Evolutionary conservation across 2,113 vertebrate species (phyloP), one percentile per base, ranked within the genome.

Genomic region (Leptocoma aspasia): DNA sequence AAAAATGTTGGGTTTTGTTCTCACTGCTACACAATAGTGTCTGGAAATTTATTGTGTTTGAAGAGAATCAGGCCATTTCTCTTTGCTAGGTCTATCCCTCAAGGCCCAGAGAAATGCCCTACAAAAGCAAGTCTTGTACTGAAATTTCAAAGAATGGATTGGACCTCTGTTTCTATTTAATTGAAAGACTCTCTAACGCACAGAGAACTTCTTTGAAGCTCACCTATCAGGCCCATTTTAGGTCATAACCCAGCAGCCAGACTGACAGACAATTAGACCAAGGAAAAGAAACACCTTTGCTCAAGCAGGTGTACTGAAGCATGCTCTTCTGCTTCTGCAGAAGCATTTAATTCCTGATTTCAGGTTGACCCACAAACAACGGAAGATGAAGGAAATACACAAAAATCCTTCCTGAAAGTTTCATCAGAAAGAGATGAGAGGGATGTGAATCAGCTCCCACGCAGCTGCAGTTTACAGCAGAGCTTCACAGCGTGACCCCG

Each of bases 381-480:
- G 2, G 53, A 63, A 83, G 45, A 49, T 37, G 63, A 66, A 77
- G 21, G 45, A 90, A 88, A 73, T 66, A 56, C 37, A 88, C 39
- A 4, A 3, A 65, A 39, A 59, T 63, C 5, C 1, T 61, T 71
- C 26, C 21, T 90, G 49, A 79, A 61, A 37, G 15, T 80, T 90
- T 96, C 52, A 20, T 61, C 49, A 69, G 56, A 72, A 83, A 9
- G 56, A 82, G 71, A 86, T 88, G 59, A 82, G 80, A 95, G 86
- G 79, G 92, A 86, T 50, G 21, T 95, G 92, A 97, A 95, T 95
- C 88, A 92, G 71, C 85, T 80, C 85, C 59, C 63, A 92, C 20
- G 27, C 79, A 94, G 94, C 64, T 92, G 54, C 76, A 86, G 95
- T 90, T 97, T 96, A 93, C 82, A 90, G 49, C 13, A 33, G 13